Evolutionary conservation across 1,140 invertebrate species (phyloP).

Genomic region (Drusus annulatus): DNA sequence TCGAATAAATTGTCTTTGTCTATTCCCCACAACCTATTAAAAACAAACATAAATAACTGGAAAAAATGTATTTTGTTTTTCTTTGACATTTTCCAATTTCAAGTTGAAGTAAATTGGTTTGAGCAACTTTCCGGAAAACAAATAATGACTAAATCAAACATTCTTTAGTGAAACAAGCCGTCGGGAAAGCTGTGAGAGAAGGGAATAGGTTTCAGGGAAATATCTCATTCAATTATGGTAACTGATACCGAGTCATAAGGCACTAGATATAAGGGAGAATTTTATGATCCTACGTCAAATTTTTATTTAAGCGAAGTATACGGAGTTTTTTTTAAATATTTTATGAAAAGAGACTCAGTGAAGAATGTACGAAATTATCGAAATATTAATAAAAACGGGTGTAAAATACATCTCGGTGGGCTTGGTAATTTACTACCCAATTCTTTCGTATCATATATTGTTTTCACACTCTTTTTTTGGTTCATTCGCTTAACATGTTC

Average conservation of each 20-base stretch:
- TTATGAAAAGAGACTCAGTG: neutral
- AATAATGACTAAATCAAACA: conserved; percentile 36
- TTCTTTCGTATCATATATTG: too few relatives aligned
- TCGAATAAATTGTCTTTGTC: too few relatives aligned
- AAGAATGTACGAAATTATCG: neutral
- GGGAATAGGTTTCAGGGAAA: neutral
- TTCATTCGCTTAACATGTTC: too few relatives aligned
- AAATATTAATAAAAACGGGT: too few relatives aligned
- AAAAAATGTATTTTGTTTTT: too few relatives aligned
- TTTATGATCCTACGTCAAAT: neutral
- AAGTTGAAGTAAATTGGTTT: conserved; percentile 33
- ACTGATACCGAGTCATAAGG: neutral
- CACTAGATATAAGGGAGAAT: neutral
- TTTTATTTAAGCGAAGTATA: neutral
- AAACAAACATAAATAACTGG: too few relatives aligned
- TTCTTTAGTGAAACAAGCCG: neutral
- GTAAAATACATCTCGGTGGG: too few relatives aligned
- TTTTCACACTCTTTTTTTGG: too few relatives aligned
- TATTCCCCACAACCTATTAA: too few relatives aligned
- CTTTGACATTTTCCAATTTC: conserved; percentile 20
- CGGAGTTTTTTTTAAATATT: neutral
- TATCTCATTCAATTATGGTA: conserved; percentile 25
- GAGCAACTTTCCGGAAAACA: conserved; percentile 23
- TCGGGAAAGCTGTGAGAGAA: neutral
- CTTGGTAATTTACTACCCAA: too few relatives aligned